Base-by-base conservation (phyloP, 2,113 vertebrate genomes). In the Sialia sialis region DNA sequence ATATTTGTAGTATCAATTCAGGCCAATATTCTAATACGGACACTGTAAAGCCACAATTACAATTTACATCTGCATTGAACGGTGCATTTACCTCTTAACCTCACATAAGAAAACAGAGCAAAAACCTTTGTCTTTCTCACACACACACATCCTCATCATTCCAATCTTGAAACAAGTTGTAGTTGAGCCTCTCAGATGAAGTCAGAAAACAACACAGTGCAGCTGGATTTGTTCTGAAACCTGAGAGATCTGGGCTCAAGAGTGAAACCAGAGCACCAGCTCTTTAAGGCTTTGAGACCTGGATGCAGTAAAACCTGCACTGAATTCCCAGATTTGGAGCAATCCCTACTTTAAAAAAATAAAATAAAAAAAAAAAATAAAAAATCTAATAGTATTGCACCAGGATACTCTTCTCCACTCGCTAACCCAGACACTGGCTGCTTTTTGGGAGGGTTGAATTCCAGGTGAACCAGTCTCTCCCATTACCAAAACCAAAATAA, bases 1-100 rank as follows among this genome's bases (percentile, higher is more conserved):
- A 98, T 96, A 97, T 97, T 97, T 98, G 91, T 79, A 97, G 97
- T 95, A 96, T 97, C 98, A 97, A 95, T 97, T 97, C 96, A 94
- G 97, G 96, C 97, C 96, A 97, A 96, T 95, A 97, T 96, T 97
- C 94, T 97, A 98, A 97, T 91, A 87, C 85, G 97, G 91, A 92
- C 91, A 60, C 75, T 2, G 9, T 88, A 82, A 84, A 88, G 92
- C 78, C 80, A 90, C 92, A 81, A 86, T 94, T 87, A 91, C 91
- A 70, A 90, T 90, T 93, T 91, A 67, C 32, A 90, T 85, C 84
- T 74, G 75, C 46, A 62, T 23, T 6, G 48, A 91, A 36, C 29
- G 9, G 17, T 12, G 27, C 51, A 39, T 72, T 82, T 84, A 87
- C 44, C 63, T 87, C 91, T 82, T 84, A 89, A 94, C 76, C 75